These are phyloP conservation scores for Mustela nigripes DNA, from an alignment of 2,113 vertebrate genomes.

Conservation along the genomic window DNA sequence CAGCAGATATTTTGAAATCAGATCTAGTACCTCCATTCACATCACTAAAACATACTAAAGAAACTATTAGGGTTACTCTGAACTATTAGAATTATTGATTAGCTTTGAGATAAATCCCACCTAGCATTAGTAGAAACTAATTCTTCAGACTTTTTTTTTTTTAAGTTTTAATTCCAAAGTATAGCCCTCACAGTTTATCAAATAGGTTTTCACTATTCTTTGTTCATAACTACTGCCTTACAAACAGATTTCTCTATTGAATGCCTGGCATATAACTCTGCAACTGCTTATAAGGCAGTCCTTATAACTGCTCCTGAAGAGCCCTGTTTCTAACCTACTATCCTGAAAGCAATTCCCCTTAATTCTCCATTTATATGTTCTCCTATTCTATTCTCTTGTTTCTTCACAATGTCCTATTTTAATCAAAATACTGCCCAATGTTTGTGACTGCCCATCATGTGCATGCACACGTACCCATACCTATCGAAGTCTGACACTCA, in stretches of 20 bases:
- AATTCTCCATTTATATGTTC: not conserved
- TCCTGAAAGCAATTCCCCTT: not conserved
- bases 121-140: not conserved
- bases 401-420: not conserved
- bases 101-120: not conserved
- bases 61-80: not conserved
- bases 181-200: conserved; percentile 4
- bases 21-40: not conserved
- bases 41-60: not conserved
- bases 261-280: not conserved
- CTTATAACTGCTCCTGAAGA: not conserved
- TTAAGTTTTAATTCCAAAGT: conserved; percentile 7
- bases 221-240: not conserved
- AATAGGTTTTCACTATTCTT: not conserved
- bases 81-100: not conserved
- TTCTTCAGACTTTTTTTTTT: not conserved
- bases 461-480: not conserved
- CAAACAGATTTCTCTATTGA: not conserved
- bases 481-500: not conserved
- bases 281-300: not conserved
- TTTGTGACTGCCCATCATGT: not conserved
- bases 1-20: not conserved
- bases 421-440: not conserved
- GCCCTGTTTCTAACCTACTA: not conserved
- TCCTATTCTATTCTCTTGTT: not conserved